These are phyloP conservation scores for Dendrocopos noguchii DNA, from an alignment of 2,113 vertebrate species.

Conservation along the genomic window DNA sequence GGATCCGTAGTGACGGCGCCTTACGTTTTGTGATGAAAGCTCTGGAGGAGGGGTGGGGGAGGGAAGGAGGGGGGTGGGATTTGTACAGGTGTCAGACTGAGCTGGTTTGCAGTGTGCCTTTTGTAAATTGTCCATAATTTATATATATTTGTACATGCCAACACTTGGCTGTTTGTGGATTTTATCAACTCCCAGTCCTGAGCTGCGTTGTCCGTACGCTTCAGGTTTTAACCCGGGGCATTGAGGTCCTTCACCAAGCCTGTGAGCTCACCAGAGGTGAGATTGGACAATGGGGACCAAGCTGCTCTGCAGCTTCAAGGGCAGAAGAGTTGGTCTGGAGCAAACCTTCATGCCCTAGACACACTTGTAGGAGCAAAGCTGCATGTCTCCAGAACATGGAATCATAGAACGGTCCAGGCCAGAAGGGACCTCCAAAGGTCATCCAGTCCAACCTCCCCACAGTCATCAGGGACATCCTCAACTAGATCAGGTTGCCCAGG, in stretches of 20 bases:
- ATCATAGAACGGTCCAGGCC: no score
- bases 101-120: constrained; percentile 65
- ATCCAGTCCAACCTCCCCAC: no score
- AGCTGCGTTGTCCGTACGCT: background rate
- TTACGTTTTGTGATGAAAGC: constrained; percentile 64
- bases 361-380: background rate
- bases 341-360: background rate
- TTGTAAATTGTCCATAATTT: constrained; percentile 72
- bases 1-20: constrained; percentile 44
- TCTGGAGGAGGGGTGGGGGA: background rate
- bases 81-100: constrained; percentile 36
- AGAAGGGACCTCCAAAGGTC: no score
- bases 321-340: background rate
- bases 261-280: background rate
- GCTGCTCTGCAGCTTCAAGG: background rate
- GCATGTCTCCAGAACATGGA: background rate
- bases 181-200: background rate
- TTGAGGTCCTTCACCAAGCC: background rate
- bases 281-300: background rate
- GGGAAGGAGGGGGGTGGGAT: background rate
- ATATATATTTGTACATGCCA: constrained; percentile 73
- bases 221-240: background rate
- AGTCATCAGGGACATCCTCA: no score
- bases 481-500: no score
- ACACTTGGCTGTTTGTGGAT: constrained; percentile 17